Conservation (phyloP, 2,113 vertebrate genomes). For the Halcyon malimbica region DNA sequence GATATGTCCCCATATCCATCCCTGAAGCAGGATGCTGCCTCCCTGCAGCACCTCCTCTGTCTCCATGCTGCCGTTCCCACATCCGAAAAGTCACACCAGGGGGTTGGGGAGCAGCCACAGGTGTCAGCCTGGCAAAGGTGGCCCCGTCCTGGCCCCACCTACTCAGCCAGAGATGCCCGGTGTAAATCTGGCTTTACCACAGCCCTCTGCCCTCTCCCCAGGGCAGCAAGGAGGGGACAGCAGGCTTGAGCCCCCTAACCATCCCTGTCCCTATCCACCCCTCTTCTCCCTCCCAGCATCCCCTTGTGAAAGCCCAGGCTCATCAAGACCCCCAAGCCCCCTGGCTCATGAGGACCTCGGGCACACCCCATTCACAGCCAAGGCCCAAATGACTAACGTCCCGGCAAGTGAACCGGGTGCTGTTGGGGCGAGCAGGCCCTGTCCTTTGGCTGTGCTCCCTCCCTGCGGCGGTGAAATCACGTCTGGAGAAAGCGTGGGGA, state of each 20-base stretch:
- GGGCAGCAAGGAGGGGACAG: not conserved
- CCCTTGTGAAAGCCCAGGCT: not conserved
- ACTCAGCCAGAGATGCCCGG: not conserved
- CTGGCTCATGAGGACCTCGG: not conserved
- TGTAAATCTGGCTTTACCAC: not conserved
- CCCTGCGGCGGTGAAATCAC: conserved; percentile 48
- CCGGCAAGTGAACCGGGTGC: not conserved
- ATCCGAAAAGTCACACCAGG: not conserved
- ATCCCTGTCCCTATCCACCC: not conserved
- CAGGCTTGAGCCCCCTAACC: not conserved
- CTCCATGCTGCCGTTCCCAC: not conserved
- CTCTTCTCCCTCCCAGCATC: not conserved
- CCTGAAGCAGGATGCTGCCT: not conserved
- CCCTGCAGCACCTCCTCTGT: not conserved
- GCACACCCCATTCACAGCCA: not conserved
- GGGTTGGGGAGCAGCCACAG: not conserved
- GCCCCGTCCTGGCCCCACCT: not conserved
- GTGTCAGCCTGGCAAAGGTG: not conserved
- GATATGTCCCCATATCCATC: not conserved
- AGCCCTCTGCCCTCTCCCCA: not conserved
- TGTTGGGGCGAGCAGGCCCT: not conserved
- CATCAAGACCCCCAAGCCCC: rapidly evolving
- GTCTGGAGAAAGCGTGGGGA: conserved; percentile 51
- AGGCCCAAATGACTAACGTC: conserved; percentile 27
- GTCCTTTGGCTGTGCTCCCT: conserved; percentile 42